A percentile compares a stretch with the other conserved stretches of the same genome.
Evolutionary conservation across 1,140 invertebrate species (phyloP).

Genomic region (Dinoponera quadriceps): DNA sequence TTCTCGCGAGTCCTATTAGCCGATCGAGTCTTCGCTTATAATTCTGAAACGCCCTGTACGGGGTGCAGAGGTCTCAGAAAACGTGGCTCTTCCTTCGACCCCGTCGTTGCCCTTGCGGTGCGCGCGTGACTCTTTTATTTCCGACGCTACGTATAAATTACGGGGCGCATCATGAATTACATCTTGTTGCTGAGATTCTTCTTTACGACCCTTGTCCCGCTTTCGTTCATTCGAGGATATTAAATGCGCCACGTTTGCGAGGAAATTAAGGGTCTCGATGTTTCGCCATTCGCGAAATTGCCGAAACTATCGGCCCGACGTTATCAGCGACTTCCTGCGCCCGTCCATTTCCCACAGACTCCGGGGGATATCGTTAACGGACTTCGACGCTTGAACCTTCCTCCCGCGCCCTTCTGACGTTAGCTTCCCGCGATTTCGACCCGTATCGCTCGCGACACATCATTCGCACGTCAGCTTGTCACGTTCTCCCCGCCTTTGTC

Average conservation of each 20-base stretch:
- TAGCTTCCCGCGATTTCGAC: background rate
- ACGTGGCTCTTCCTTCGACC: background rate
- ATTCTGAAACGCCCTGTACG: too few relatives aligned
- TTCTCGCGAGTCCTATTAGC: too few relatives aligned
- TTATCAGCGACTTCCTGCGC: background rate
- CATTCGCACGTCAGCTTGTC: background rate
- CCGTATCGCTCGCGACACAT: background rate
- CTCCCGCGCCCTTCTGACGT: background rate
- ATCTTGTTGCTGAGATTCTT: slow-evolving; percentile 42
- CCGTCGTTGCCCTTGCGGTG: slow-evolving; percentile 6
- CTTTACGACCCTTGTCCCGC: slow-evolving; percentile 35
- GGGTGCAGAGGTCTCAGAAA: slow-evolving; percentile 20
- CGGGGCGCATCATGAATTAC: slow-evolving; percentile 28
- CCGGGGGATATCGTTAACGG: background rate
- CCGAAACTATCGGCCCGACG: background rate
- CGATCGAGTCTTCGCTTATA: too few relatives aligned
- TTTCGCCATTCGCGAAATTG: slow-evolving; percentile 11
- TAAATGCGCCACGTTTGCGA: background rate
- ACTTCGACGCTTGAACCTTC: background rate
- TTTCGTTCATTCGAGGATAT: background rate
- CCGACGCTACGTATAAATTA: slow-evolving; percentile 43
- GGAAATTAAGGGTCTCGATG: slow-evolving; percentile 22
- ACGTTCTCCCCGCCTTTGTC: background rate
- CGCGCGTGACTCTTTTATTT: slow-evolving; percentile 28
- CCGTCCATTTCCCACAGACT: background rate